Conservation (phyloP, 2,888 invertebrate species). For the Dione vanillae region DNA sequence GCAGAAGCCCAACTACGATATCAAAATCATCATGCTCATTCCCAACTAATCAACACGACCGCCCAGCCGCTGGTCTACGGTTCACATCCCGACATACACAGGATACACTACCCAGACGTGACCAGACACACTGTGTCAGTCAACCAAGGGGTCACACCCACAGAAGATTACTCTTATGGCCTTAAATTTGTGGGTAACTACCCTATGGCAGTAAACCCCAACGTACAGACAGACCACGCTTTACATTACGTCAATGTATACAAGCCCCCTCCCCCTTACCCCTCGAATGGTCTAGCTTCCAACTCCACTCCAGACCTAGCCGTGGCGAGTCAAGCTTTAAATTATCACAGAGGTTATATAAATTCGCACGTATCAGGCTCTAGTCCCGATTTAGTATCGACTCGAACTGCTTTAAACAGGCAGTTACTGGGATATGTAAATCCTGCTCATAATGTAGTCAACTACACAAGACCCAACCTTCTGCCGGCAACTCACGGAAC, state of each 20-base stretch:
- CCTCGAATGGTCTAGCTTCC: slow-evolving; percentile 89
- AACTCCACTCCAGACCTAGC: slow-evolving; percentile 94
- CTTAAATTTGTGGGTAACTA: slow-evolving; percentile 70
- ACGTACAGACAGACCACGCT: slow-evolving; percentile 72
- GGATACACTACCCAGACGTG: slow-evolving; percentile 87
- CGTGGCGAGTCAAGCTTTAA: slow-evolving; percentile 86
- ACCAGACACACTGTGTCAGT: slow-evolving; percentile 79
- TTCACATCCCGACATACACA: slow-evolving; percentile 90
- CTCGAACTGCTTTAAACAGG: slow-evolving; percentile 85
- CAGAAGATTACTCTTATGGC: slow-evolving; percentile 70
- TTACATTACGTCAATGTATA: slow-evolving; percentile 87
- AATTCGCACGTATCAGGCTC: slow-evolving; percentile 88
- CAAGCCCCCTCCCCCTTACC: slow-evolving; percentile 94
- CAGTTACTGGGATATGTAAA: slow-evolving; percentile 74
- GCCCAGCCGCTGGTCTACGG: slow-evolving; percentile 83
- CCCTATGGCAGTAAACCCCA: slow-evolving; percentile 73
- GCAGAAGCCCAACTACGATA: slow-evolving; percentile 72
- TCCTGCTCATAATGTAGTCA: slow-evolving; percentile 63
- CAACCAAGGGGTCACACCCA: slow-evolving; percentile 57
- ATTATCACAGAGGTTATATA: slow-evolving; percentile 76
- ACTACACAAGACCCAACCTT: slow-evolving; percentile 62
- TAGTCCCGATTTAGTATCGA: slow-evolving; percentile 91
- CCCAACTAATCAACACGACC: slow-evolving; percentile 55
- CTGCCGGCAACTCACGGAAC: slow-evolving; percentile 87
- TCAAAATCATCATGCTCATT: slow-evolving; percentile 67